Base-by-base conservation (phyloP, 1,140 invertebrate species). In the Drosophila dunni region DNA sequence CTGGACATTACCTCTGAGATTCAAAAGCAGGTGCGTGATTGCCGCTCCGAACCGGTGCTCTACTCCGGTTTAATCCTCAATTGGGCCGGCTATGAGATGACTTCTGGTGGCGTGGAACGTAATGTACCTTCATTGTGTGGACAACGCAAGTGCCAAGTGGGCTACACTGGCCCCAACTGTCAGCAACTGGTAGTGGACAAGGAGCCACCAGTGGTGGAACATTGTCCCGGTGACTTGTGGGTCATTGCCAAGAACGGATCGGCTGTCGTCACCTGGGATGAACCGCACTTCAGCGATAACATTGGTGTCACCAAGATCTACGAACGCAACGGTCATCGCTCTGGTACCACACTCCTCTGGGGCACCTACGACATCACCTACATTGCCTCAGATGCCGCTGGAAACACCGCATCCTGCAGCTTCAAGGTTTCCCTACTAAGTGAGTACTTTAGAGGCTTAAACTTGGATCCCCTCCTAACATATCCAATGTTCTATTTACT, bases 361-460 rank as follows among this genome's bases (percentile, higher is more conserved):
- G 98, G 98, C 74, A 96, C 95, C 24, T 98, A 99, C 89, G 96
- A 97, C 58, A 97, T 99, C 56, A 97, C 97, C 17, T 99, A 99
- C 85, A 96, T 99, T 4, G 98, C 98, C 46, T 96, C 96, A 67
- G 98, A 99, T 93, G 96, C 96, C 56, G 96, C 96, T 53, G 97
- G 97, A 67, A 99, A 99, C 86, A 95, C 96, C 24, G 98, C 97
- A 1, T 96, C 95, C 13, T 99, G 98, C 92, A 96, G 95, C 60
- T 99, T 99, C 93, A 98, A 97, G 92, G 97, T 99, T 61, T 98
- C 98, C 65, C 95, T 99, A 13, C 91, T 98, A 40, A 95, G 97
- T 97, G 94, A 95, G 96, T 95, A 3, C 9, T 7, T 3, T 13
- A 0, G 0, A 1, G 0, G 13, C 3, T 13, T 20, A 20, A 1